Evolutionary conservation across 2,888 invertebrate species (phyloP).

Genomic region (Hemaris fuciformis): DNA sequence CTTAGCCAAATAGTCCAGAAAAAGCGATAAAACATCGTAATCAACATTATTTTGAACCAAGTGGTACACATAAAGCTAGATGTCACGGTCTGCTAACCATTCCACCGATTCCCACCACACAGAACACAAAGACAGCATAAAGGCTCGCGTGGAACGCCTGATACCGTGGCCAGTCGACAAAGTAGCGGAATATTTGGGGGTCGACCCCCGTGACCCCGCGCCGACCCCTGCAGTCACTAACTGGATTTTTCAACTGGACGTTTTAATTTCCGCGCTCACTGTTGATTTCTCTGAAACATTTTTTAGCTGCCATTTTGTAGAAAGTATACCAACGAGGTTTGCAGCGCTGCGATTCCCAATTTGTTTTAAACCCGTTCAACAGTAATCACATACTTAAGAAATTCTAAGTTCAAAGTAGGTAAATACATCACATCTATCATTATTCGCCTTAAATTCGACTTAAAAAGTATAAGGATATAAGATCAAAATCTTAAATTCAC

Average conservation of each 20-base stretch:
- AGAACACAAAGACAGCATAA: background rate
- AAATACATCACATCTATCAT: too few species aligned
- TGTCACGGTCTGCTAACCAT: background rate
- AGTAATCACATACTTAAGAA: too few species aligned
- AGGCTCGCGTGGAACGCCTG: background rate
- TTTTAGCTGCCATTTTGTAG: background rate
- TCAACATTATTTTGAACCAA: background rate
- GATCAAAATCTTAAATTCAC: too few species aligned
- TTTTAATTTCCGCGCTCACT: constrained; percentile 11
- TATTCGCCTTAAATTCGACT: too few species aligned
- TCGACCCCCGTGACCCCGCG: background rate
- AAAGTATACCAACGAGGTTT: too few species aligned
- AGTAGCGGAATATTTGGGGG: background rate
- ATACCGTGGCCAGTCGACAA: background rate
- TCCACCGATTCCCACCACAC: background rate
- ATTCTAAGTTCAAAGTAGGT: too few species aligned
- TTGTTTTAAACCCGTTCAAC: too few species aligned
- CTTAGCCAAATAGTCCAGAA: too few species aligned
- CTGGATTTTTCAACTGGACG: constrained; percentile 9
- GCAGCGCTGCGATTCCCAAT: too few species aligned
- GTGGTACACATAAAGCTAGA: background rate
- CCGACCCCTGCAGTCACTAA: background rate
- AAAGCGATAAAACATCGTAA: background rate
- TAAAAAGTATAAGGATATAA: too few species aligned
- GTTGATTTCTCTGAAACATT: constrained; percentile 3